These are phyloP conservation scores for Zele albiditarsus DNA, from an alignment of 2,888 invertebrate species.

Conservation along the genomic window DNA sequence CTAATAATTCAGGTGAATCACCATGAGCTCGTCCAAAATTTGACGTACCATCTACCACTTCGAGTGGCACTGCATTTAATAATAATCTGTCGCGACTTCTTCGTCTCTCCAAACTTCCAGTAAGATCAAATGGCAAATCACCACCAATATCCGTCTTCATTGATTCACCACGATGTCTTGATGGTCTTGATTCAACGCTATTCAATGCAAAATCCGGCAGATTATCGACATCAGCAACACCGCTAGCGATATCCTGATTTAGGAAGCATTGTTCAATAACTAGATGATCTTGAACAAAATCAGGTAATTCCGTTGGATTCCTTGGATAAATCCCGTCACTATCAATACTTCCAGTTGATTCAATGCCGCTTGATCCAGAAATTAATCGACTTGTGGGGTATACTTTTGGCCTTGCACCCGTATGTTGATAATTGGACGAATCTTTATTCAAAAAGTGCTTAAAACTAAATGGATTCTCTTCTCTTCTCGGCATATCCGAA, in stretches of 20 bases:
- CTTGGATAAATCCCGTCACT: conserved; percentile 74
- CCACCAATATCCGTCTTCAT: conserved; percentile 19
- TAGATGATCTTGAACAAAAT: conserved; percentile 92
- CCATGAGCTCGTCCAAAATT: conserved; percentile 16
- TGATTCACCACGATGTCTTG: conserved; percentile 31
- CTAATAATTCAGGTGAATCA: conserved; percentile 19
- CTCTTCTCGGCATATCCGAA: conserved; percentile 75
- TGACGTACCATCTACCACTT: background rate
- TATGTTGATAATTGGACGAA: conserved; percentile 77
- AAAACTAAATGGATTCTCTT: conserved; percentile 88
- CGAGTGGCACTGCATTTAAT: background rate
- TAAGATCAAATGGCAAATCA: conserved; percentile 62
- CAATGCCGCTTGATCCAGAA: conserved; percentile 56
- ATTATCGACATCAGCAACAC: conserved; percentile 77
- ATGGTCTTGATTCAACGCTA: conserved; percentile 63
- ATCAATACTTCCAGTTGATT: conserved; percentile 74
- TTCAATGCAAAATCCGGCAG: conserved; percentile 81
- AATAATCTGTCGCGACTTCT: conserved; percentile 25
- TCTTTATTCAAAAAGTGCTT: conserved; percentile 87
- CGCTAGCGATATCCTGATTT: conserved; percentile 59
- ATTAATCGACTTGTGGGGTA: conserved; percentile 65
- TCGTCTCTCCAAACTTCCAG: conserved; percentile 58
- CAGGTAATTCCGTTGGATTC: conserved; percentile 82
- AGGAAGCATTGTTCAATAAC: conserved; percentile 86
- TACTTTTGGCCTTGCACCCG: conserved; percentile 87